These are phyloP conservation scores for Agrilus planipennis DNA, from an alignment of 1,140 invertebrate species.

Conservation along the genomic window DNA sequence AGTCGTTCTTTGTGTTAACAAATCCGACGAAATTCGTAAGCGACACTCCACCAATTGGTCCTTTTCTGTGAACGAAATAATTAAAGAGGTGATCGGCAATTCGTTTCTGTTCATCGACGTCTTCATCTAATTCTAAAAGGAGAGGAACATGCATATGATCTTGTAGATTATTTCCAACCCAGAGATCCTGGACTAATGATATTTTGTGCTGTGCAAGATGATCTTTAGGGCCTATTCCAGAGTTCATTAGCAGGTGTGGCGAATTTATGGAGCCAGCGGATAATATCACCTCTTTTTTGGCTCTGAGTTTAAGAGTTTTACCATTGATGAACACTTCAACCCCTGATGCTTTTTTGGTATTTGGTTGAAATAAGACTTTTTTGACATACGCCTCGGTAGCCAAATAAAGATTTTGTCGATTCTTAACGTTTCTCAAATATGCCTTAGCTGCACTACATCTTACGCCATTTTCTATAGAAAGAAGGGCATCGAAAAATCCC, in stretches of 20 bases:
- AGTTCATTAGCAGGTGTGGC: constrained; percentile 57
- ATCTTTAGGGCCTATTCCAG: constrained; percentile 56
- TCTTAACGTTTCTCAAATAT: constrained; percentile 51
- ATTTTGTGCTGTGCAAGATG: constrained; percentile 41
- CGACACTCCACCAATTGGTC: constrained; percentile 13
- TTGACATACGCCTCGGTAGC: constrained; percentile 38
- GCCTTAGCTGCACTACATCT: constrained; percentile 66
- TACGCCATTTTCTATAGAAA: constrained; percentile 41
- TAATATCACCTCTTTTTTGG: constrained; percentile 49
- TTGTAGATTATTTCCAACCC: constrained; percentile 38
- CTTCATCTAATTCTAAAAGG: constrained; percentile 2
- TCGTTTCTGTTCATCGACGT: constrained; percentile 9
- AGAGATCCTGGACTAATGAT: constrained; percentile 24
- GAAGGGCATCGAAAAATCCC: constrained; percentile 39
- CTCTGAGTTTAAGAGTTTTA: constrained; percentile 30
- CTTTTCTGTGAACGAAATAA: constrained; percentile 25
- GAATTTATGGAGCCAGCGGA: constrained; percentile 47
- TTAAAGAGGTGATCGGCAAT: constrained; percentile 17
- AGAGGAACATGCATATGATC: constrained; percentile 35
- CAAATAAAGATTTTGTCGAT: constrained; percentile 43
- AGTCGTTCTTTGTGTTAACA: constrained; percentile 7
- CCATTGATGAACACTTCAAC: constrained; percentile 23
- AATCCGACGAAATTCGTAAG: constrained; percentile 10
- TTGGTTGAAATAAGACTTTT: constrained; percentile 28
- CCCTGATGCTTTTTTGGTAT: constrained; percentile 12